A percentile compares a stretch with the other conserved stretches of the same genome.
These are phyloP conservation scores for Saturnia japonica DNA, from an alignment of 2,888 invertebrate species.

Conservation along the genomic window DNA sequence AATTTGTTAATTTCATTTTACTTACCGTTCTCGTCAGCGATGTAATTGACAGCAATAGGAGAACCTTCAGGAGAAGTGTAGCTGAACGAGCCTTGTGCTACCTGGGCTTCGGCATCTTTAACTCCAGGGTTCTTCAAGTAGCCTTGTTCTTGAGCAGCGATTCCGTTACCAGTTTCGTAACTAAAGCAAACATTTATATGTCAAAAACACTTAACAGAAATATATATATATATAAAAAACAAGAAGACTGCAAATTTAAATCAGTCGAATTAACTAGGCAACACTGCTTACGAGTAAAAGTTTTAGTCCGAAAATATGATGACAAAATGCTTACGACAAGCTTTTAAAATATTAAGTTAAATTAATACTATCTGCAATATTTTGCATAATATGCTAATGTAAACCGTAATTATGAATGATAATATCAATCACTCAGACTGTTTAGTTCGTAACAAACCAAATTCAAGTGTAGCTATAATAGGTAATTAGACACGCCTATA, in stretches of 20 bases:
- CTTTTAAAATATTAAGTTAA: background rate
- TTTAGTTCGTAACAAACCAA: constrained; percentile 38
- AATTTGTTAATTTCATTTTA: background rate
- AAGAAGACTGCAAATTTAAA: background rate
- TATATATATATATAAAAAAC: background rate
- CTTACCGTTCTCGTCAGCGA: constrained; percentile 87
- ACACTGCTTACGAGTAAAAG: background rate
- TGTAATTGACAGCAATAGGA: constrained; percentile 84
- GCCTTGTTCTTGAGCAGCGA: constrained; percentile 86
- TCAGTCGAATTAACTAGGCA: background rate
- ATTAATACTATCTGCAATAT: background rate
- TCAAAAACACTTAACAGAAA: background rate
- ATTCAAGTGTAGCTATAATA: constrained; percentile 31
- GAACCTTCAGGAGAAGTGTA: constrained; percentile 89
- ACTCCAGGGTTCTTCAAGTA: constrained; percentile 86
- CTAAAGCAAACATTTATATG: constrained; percentile 47
- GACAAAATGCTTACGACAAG: background rate
- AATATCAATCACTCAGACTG: constrained; percentile 42
- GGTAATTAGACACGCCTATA: constrained; percentile 41
- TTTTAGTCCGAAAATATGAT: background rate
- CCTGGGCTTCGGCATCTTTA: constrained; percentile 84
- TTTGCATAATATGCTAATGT: background rate
- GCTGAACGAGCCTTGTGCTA: constrained; percentile 85
- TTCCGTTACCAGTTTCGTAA: constrained; percentile 89
- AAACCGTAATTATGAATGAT: constrained; percentile 27